Percentiles rank a stretch among this genome's conserved stretches.
These are phyloP conservation scores for Cariama cristata DNA, from an alignment of 2,113 vertebrate species.

Conservation along the genomic window DNA sequence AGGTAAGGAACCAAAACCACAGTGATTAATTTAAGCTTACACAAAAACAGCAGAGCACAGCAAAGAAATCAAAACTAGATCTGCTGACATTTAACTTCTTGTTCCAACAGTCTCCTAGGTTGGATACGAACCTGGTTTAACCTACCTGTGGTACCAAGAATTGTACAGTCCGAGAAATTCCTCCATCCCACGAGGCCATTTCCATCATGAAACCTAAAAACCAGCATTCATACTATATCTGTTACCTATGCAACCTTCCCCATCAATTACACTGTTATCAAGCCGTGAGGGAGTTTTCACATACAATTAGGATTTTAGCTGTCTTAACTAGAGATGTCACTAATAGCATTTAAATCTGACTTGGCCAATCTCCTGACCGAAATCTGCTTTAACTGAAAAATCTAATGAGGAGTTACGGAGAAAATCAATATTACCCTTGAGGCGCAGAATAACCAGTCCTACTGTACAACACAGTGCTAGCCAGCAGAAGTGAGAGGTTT, in stretches of 20 bases:
- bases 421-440: neutral
- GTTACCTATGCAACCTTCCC: neutral
- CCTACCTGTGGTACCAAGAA: constrained; percentile 95
- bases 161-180: constrained; percentile 95
- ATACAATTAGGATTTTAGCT: neutral
- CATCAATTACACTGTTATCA: neutral
- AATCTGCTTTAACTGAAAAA: neutral
- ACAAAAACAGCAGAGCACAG: neutral
- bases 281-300: neutral
- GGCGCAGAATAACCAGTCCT: neutral
- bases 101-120: neutral
- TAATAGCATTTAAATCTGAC: neutral
- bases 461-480: neutral
- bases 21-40: neutral
- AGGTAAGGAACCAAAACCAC: neutral
- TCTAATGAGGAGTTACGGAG: neutral
- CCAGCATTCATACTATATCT: neutral
- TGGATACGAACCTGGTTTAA: neutral
- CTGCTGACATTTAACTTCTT: neutral
- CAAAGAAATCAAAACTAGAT: neutral
- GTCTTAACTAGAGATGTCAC: neutral
- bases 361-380: neutral
- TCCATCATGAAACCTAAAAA: constrained; percentile 98
- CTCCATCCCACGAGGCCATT: constrained; percentile 99
- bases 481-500: neutral